Evolutionary conservation across 2,888 invertebrate species (phyloP), one percentile per base, ranked within the genome.

Genomic region (Bombylius major): DNA sequence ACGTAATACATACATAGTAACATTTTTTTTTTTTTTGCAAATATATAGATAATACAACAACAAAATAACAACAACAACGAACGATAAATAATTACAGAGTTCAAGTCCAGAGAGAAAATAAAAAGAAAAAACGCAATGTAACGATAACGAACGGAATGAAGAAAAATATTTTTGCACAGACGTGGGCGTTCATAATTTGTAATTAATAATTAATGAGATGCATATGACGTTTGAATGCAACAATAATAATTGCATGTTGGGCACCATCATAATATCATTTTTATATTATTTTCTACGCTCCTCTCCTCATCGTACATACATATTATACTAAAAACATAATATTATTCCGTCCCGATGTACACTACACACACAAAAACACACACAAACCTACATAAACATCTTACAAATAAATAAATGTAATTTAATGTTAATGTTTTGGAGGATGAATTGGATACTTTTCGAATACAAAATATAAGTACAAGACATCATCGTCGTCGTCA

Each of bases 171-270:
- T 42, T 42, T 42, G 39, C 11, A 42, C 55, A 62, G 62, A 62
- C 64, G 64, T 64, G 61, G 64, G 64, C 61, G 64, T 60, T 62
- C 62, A 62, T 63, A 62, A 64, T 63, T 64, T 62, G 60, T 59
- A 62, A 62, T 63, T 63, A 62, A 62, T 61, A 62, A 63, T 63
- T 63, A 64, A 63, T 62, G 63, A 64, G 62, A 61, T 63, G 60
- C 63, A 62, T 61, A 59, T 61, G 62, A 62, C 59, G 62, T 60
- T 59, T 59, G 61, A 62, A 58, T 56, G 59, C 60, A 58, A 56
- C 54, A 56, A 61, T 54, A 42, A 42, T 42, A 58, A 58, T 47
- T 57, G 58, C 46, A 39, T 39, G n/a, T 42, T 42, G 23, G 14
- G 48, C n/a, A 13, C 14, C 23, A 23, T 23, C 23, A 23, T 23